phyloP scores from a whole-genome alignment of 2,888 invertebrate species.

The Cryptus viduatorius region DNA sequence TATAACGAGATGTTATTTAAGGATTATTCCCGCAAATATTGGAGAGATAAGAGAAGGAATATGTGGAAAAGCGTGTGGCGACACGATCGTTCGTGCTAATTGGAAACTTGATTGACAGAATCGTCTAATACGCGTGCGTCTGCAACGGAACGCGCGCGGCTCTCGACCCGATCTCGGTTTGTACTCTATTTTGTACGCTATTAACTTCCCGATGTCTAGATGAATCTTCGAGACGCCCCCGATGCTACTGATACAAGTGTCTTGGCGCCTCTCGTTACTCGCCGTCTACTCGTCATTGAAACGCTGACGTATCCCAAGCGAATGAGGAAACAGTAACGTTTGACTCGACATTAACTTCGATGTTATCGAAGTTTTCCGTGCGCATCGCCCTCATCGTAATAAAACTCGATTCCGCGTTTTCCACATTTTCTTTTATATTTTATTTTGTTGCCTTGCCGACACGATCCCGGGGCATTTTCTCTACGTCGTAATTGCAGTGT shows the following conservation, averaged over 20 bases:
- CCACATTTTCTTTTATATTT: neutral
- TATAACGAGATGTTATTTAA: conserved; percentile 31
- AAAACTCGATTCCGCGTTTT: too few species aligned
- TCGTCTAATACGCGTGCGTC: conserved; percentile 15
- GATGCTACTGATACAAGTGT: conserved; percentile 27
- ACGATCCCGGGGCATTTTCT: conserved; percentile 5
- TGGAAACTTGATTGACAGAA: conserved; percentile 47
- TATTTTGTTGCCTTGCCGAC: too few species aligned
- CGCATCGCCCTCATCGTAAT: too few species aligned
- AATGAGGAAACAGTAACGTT: neutral
- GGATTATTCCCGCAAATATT: conserved; percentile 12
- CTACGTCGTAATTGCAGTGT: conserved; percentile 20
- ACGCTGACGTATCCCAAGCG: neutral
- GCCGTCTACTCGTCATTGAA: conserved; percentile 21
- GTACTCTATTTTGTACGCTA: neutral
- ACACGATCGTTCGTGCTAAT: conserved; percentile 40
- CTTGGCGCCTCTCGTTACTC: conserved; percentile 31
- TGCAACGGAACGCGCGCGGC: neutral
- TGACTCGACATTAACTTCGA: too few species aligned
- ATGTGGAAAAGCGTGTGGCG: conserved; percentile 37
- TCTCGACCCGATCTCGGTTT: neutral
- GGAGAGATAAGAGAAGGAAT: neutral
- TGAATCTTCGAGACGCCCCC: conserved; percentile 33
- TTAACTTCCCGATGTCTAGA: conserved; percentile 22
- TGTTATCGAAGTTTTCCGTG: too few species aligned